phyloP scores from a whole-genome alignment of 2,113 vertebrate species.

The Circaetus cinerascens region DNA sequence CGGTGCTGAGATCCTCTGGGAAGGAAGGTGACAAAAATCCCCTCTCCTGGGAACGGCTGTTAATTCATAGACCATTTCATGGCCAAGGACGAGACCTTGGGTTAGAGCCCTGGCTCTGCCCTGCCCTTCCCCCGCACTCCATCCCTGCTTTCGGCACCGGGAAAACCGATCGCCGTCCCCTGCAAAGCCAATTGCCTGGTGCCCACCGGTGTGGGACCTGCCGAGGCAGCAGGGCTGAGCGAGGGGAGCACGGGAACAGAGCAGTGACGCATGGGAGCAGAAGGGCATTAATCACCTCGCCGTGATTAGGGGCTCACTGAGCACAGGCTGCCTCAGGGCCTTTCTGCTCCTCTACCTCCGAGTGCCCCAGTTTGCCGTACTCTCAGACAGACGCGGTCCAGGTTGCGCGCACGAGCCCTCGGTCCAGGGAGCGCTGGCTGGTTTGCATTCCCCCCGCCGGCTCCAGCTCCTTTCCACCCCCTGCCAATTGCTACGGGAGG shows the following conservation, averaged over 20 bases:
- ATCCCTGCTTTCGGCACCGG: background rate
- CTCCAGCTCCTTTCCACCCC: background rate
- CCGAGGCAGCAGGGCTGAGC: background rate
- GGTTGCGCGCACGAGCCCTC: background rate
- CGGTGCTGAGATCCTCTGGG: background rate
- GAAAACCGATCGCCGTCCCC: rapidly evolving
- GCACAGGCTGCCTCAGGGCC: constrained; percentile 35
- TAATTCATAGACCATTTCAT: too few species aligned
- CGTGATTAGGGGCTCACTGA: constrained; percentile 40
- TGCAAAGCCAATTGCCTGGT: background rate
- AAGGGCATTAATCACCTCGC: constrained; percentile 60
- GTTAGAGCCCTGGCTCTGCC: background rate
- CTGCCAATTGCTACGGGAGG: background rate
- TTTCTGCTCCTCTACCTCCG: constrained; percentile 14
- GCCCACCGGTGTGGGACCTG: background rate
- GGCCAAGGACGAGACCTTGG: background rate
- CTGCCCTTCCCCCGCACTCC: background rate
- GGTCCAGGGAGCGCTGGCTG: background rate
- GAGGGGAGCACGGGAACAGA: background rate
- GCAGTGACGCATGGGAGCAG: constrained; percentile 21
- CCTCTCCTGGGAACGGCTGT: rapidly evolving
- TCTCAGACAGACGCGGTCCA: background rate
- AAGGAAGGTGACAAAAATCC: background rate
- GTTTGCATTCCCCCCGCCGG: background rate
- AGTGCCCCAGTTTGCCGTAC: background rate